Evolutionary conservation across 2,888 invertebrate species (phyloP).

Genomic region (Phasia obesa): DNA sequence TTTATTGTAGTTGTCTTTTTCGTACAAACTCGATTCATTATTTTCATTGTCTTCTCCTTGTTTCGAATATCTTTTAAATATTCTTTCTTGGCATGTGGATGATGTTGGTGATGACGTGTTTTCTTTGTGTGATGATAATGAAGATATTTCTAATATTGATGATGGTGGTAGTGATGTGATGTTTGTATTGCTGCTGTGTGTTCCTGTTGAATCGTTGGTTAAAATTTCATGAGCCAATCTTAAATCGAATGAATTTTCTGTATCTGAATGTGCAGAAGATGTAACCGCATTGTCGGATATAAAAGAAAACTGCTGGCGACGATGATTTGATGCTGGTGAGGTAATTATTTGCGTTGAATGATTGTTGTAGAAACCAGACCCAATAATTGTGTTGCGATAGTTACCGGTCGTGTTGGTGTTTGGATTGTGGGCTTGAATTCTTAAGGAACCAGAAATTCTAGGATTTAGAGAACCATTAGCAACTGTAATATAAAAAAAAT

Average conservation of each 20-base stretch:
- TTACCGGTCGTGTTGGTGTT: slow-evolving; percentile 1
- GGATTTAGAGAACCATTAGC: slow-evolving; percentile 73
- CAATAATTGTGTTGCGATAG: slow-evolving; percentile 1
- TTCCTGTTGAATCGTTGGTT: slow-evolving; percentile 40
- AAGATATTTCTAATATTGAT: slow-evolving; percentile 61
- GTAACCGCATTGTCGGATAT: slow-evolving; percentile 63
- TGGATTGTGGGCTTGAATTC: slow-evolving; percentile 21
- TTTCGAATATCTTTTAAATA: slow-evolving; percentile 21
- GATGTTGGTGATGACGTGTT: slow-evolving; percentile 60
- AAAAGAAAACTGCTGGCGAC: slow-evolving; percentile 31
- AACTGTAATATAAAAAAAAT: slow-evolving; percentile 72
- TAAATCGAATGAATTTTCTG: slow-evolving; percentile 42
- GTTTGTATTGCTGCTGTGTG: slow-evolving; percentile 45
- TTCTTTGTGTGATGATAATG: slow-evolving; percentile 56
- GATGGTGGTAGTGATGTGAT: slow-evolving; percentile 17
- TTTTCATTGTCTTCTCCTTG: background rate
- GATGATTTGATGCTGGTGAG: slow-evolving; percentile 35
- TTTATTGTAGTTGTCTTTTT: slow-evolving; percentile 32
- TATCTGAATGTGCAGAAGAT: slow-evolving; percentile 56
- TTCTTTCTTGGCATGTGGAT: slow-evolving; percentile 30
- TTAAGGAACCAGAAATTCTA: slow-evolving; percentile 46
- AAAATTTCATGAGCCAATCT: slow-evolving; percentile 35
- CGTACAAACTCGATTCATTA: slow-evolving; percentile 29
- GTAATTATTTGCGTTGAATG: slow-evolving; percentile 20
- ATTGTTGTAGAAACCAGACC: slow-evolving; percentile 22